Percentiles rank a stretch among this genome's conserved stretches.
Evolutionary conservation across 2,888 invertebrate genomes (phyloP).

Genomic region (Pandemis corylana): DNA sequence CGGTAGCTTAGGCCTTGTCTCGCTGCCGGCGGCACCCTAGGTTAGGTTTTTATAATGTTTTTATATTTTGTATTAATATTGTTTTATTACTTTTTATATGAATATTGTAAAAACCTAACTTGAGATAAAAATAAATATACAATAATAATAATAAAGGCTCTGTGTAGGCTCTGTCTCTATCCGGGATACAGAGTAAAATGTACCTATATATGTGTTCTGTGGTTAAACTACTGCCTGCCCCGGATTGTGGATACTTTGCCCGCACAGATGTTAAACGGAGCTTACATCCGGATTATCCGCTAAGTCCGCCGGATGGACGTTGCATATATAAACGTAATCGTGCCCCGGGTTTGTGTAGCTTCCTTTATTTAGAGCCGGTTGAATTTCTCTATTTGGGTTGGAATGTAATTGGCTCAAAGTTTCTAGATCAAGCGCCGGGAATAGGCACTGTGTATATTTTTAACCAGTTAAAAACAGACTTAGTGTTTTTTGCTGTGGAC

Average conservation of each 20-base stretch:
- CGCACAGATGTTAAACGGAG: slow-evolving; percentile 42
- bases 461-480: not conserved
- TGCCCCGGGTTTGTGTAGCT: slow-evolving; percentile 4
- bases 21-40: too few relatives aligned
- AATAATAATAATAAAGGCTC: too few relatives aligned
- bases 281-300: slow-evolving; percentile 41
- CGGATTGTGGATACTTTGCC: slow-evolving; percentile 2
- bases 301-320: slow-evolving; percentile 40
- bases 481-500: too few relatives aligned
- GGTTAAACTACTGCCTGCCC: slow-evolving; percentile 19
- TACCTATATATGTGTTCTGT: too few relatives aligned
- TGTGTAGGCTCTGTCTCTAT: too few relatives aligned
- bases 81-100: too few relatives aligned
- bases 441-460: not conserved
- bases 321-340: slow-evolving; percentile 26
- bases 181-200: too few relatives aligned
- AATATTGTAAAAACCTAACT: too few relatives aligned
- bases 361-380: slow-evolving; percentile 3
- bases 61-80: too few relatives aligned
- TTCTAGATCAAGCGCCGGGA: not conserved
- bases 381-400: not conserved
- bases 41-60: too few relatives aligned
- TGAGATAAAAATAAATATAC: too few relatives aligned
- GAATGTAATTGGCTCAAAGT: not conserved
- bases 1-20: too few relatives aligned